A percentile compares a stretch with the other conserved stretches of the same genome.
Evolutionary conservation across 1,140 invertebrate genomes (phyloP).

Genomic region (Platorchestia sp.): DNA sequence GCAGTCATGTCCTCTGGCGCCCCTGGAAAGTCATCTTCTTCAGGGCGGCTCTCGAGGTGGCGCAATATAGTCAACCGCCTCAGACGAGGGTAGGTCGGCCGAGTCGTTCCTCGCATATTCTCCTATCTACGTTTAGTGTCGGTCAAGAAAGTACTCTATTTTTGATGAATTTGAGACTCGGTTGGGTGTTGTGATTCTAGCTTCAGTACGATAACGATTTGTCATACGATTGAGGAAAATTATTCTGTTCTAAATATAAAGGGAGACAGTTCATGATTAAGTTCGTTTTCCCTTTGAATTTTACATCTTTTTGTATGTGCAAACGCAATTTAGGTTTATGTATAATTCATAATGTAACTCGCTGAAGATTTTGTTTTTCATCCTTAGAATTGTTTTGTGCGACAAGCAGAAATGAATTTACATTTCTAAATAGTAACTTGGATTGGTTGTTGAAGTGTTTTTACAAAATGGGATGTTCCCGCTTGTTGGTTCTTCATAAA

Average conservation of each 20-base stretch:
- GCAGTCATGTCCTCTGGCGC: neutral
- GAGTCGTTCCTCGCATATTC: neutral
- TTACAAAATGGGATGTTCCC: too few species aligned
- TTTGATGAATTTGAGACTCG: neutral
- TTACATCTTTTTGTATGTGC: neutral
- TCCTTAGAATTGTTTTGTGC: too few species aligned
- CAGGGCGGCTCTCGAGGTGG: constrained; percentile 47
- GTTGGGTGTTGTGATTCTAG: neutral
- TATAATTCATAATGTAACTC: neutral
- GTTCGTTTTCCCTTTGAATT: neutral
- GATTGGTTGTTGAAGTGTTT: too few species aligned
- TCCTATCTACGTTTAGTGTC: neutral
- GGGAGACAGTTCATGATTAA: neutral
- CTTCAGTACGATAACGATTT: neutral
- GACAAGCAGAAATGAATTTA: too few species aligned
- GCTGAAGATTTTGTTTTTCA: neutral
- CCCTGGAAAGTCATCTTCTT: constrained; percentile 44
- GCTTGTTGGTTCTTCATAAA: too few species aligned
- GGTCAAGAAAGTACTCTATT: neutral
- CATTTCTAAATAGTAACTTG: too few species aligned
- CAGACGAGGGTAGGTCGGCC: neutral
- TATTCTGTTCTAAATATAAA: neutral
- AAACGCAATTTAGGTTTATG: neutral
- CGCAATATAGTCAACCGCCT: constrained; percentile 46
- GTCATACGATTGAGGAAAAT: neutral